Evolutionary conservation across 2,113 vertebrate genomes (phyloP).

Genomic region (Pygoscelis antarcticus): DNA sequence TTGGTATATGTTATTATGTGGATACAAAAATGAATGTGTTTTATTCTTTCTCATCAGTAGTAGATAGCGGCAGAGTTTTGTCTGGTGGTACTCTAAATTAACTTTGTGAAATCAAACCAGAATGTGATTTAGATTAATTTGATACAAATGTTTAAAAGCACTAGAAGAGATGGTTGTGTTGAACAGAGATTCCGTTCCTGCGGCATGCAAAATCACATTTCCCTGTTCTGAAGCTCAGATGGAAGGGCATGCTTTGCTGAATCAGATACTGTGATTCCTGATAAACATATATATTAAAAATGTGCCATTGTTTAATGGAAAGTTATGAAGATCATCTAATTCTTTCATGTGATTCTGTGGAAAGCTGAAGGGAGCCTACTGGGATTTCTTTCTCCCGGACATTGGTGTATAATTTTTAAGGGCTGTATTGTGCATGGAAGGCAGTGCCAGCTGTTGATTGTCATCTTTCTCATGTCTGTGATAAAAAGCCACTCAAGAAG

Average conservation of each 20-base stretch:
- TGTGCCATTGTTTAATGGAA: constrained; percentile 6
- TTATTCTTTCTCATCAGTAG: not conserved
- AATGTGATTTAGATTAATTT: not conserved
- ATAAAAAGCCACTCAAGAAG: constrained; percentile 64
- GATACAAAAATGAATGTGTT: not conserved
- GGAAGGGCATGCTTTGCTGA: not conserved
- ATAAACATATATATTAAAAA: not conserved
- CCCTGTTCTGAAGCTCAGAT: not conserved
- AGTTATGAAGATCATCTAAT: not conserved
- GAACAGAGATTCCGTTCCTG: not conserved
- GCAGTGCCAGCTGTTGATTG: constrained; percentile 60
- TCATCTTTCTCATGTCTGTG: constrained; percentile 51
- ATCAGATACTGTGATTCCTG: not conserved
- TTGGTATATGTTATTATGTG: not conserved
- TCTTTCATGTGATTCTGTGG: not conserved
- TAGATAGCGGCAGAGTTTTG: not conserved
- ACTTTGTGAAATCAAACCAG: not conserved
- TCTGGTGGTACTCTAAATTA: not conserved
- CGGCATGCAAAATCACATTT: not conserved
- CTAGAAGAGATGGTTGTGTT: not conserved
- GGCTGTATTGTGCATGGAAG: not conserved
- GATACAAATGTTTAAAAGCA: not conserved
- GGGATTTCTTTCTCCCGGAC: constrained; percentile 15
- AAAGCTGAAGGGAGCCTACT: not conserved
- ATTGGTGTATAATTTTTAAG: not conserved